A percentile compares a stretch with the other conserved stretches of the same genome.
Conservation (phyloP, 2,113 vertebrate species). For the Thalassarche chlororhynchos region DNA sequence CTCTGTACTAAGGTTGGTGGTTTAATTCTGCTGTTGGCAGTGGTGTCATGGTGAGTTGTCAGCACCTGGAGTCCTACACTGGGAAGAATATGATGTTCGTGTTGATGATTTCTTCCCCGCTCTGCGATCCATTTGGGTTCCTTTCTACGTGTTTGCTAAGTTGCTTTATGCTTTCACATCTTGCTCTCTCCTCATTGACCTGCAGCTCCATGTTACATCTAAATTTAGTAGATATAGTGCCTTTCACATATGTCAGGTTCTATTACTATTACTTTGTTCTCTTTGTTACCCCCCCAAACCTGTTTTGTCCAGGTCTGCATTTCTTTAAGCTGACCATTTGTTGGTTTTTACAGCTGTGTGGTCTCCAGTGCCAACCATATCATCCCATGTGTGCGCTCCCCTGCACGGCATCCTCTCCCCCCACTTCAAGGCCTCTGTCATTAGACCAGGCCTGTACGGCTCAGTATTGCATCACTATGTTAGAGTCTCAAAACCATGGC, state of each 20-base stretch:
- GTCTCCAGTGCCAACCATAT: not conserved
- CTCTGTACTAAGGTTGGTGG: not conserved
- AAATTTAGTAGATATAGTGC: not conserved
- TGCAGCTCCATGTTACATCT: not conserved
- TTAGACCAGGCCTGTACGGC: not conserved
- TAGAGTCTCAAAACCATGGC: not conserved
- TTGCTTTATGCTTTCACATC: not conserved
- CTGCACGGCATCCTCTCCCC: accelerated
- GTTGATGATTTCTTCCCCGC: not conserved
- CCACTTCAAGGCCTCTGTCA: not conserved
- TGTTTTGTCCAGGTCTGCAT: not conserved
- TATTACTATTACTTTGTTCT: not conserved
- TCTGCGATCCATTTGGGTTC: not conserved
- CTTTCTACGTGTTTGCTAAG: not conserved
- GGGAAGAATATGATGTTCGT: not conserved
- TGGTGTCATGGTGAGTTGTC: not conserved
- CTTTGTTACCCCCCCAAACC: not conserved
- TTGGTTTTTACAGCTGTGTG: not conserved
- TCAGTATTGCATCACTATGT: not conserved
- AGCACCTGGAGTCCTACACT: not conserved
- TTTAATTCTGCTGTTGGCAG: not conserved
- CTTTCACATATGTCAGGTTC: not conserved
- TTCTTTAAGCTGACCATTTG: not conserved
- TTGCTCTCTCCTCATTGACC: not conserved
- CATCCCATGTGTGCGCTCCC: not conserved